Evolutionary conservation across 2,888 invertebrate genomes (phyloP), one percentile per base, ranked within the genome.

Genomic region (Trilocha varians): DNA sequence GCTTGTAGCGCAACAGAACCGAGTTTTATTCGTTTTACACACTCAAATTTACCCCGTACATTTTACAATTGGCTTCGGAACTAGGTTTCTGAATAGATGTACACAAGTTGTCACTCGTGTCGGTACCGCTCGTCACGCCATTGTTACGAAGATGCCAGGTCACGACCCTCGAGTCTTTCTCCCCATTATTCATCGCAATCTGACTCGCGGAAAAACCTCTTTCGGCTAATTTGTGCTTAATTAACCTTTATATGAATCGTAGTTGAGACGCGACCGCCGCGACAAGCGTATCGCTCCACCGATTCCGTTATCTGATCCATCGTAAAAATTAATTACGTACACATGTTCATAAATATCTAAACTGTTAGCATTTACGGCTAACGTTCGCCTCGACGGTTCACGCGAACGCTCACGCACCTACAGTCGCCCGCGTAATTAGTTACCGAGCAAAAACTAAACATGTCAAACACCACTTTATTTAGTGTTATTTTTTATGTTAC

Each of bases 291-390:
- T 75, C 79, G 74, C 71, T 75, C 74, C 68, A 72, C 62, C 71
- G 73, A 65, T 64, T 63, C 66, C 65, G 72, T 74, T 82, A 84
- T 83, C 83, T 71, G 83, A 83, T 80, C 74, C 75, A 69, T 77
- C 78, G 78, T 83, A 82, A 84, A 84, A 79, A 83, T 82, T 84
- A 83, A 83, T 84, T 84, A 79, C 78, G 67, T 80, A 83, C 83
- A 83, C 76, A 80, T 83, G 83, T 83, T 82, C 78, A 77, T 79
- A 82, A 80, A 82, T 78, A 80, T 83, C 79, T 78, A 72, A 79
- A 74, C 76, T 77, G 77, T 68, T 76, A 72, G 74, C 78, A 71
- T 78, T 79, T 77, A 75, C 77, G 63, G 70, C 61, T 67, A 74
- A 71, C 75, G 74, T 74, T 67, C 70, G 69, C 59, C 54, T 60